phyloP scores from a whole-genome alignment of 2,888 invertebrate species.

The Diarsia rubi region DNA sequence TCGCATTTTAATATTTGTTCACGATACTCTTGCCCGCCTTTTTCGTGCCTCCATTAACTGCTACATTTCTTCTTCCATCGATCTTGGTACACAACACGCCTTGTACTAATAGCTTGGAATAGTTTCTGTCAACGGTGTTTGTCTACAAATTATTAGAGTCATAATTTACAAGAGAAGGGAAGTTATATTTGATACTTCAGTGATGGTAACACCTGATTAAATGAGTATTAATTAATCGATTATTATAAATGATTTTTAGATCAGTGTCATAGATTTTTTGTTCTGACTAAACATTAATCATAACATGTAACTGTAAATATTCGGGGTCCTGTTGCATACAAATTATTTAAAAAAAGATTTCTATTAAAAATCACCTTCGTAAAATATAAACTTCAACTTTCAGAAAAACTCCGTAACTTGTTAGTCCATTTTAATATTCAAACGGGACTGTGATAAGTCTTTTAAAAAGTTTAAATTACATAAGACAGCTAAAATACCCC shows the following conservation, averaged over 20 bases:
- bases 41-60: constrained; percentile 56
- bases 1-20: constrained; percentile 29
- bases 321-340: too few relatives aligned
- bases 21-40: constrained; percentile 51
- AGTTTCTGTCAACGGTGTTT: constrained; percentile 28
- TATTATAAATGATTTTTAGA: not conserved
- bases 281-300: not conserved
- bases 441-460: not conserved
- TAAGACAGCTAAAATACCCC: not conserved
- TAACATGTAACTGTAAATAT: not conserved
- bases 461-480: not conserved
- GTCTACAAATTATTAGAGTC: constrained; percentile 29
- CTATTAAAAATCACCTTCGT: not conserved
- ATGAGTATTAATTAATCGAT: not conserved
- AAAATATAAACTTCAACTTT: not conserved
- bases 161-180: constrained; percentile 3
- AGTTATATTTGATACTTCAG: constrained; percentile 19
- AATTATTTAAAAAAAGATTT: not conserved
- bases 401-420: not conserved
- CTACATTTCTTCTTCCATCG: constrained; percentile 43
- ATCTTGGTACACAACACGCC: constrained; percentile 43
- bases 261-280: not conserved
- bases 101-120: constrained; percentile 36
- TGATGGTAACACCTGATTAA: constrained; percentile 25
- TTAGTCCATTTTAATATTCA: not conserved